Conservation (phyloP, 2,797 vertebrate genomes). For the Urocyon cinereoargenteus region DNA sequence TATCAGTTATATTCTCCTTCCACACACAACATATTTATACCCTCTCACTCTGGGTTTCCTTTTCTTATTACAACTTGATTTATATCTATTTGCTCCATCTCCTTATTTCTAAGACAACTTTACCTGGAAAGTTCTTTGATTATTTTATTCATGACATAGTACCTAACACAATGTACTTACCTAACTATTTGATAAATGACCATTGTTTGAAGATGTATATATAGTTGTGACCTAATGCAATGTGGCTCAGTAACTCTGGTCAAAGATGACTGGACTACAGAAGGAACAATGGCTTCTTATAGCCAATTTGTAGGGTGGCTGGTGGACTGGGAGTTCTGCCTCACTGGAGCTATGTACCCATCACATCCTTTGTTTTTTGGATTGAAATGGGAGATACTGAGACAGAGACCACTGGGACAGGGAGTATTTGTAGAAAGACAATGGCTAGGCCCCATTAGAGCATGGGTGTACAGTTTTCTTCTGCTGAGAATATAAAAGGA, state of each 20-base stretch:
- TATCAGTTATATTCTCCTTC: rapidly evolving
- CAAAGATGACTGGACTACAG: background rate
- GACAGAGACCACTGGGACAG: background rate
- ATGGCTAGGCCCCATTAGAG: rapidly evolving
- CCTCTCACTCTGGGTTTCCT: background rate
- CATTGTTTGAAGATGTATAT: background rate
- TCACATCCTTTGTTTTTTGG: background rate
- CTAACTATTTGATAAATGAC: background rate
- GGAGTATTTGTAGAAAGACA: background rate
- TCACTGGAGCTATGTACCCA: rapidly evolving
- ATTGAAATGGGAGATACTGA: no score
- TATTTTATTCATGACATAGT: background rate
- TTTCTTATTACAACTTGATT: background rate
- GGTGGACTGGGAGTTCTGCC: background rate
- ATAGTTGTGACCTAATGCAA: background rate
- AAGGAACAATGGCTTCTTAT: rapidly evolving
- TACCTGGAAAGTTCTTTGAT: background rate
- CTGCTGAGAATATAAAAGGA: background rate
- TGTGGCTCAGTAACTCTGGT: background rate
- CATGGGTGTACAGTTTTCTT: background rate
- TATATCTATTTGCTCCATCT: background rate
- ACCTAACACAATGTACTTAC: no score
- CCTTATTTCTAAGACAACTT: background rate
- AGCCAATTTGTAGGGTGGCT: rapidly evolving
- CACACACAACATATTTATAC: background rate